Evolutionary conservation across 30 jellyfish, hydroid and myxozoan species (phyloP), one percentile per base, ranked within the genome.

Genomic region (Cassiopea andromeda): DNA sequence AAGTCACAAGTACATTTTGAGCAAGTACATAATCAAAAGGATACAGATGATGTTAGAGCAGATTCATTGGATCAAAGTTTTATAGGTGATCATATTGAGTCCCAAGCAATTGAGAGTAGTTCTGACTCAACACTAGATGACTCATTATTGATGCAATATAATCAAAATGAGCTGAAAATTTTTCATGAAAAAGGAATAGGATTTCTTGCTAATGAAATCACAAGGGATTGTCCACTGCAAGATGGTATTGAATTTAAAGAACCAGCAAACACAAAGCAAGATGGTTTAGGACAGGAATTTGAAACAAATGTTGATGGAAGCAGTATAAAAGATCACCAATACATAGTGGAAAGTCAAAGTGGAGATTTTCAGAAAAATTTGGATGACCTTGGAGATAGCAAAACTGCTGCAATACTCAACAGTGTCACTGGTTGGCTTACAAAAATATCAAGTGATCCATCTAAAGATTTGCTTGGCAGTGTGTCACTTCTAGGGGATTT

Each of bases 341-440:
- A 64, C 19, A 5, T 27, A 4, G 43, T 64, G 8, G 15, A 64
- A 77, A 18, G 8, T 15, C 48, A 5, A 50, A 44, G 50, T 16
- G 89, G 76, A 71, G 44, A 61, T 60, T 86, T 59, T 46, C 93
- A 76, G 64, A 27, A 78, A 44, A 86, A 64, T 60, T 49, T 86
- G 46, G 93, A 86, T 73, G 89, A 86, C 45, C 84, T 86, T 9
- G 93, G 85, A 57, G 88, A 86, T 66, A 89, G 84, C 5, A 70
- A 76, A 67, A 69, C 84, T 67, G 93, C 93, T 15, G 48, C 73
- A 60, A 38, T 86, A 16, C 61, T 86, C 38, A 77, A 69, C 48
- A 73, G 75, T 61, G 84, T 86, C 19, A 61, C 84, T 12, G 80
- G 87, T 47, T 86, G 93, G 93, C 74, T 86, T 16, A 59, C 93